These are phyloP conservation scores for Norana najaformis DNA, from an alignment of 2,888 invertebrate species.

Conservation along the genomic window DNA sequence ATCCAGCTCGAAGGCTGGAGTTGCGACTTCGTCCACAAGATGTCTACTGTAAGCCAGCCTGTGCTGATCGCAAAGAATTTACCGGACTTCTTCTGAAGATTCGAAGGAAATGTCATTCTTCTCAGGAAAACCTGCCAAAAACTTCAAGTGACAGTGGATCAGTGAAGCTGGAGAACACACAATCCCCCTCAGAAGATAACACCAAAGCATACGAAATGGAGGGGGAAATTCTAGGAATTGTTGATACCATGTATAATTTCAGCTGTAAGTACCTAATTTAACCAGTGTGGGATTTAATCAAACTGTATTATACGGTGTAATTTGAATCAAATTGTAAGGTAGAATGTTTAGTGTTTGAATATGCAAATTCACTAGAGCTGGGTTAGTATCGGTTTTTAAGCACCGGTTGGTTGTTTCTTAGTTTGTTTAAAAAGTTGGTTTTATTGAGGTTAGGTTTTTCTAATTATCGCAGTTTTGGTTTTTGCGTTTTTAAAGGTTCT, in stretches of 20 bases:
- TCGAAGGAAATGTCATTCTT: slow-evolving; percentile 33
- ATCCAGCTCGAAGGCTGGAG: slow-evolving; percentile 72
- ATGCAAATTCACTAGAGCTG: too few species aligned
- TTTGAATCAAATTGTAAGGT: neutral
- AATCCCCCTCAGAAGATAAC: slow-evolving; percentile 33
- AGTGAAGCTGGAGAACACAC: neutral
- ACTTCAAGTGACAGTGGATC: neutral
- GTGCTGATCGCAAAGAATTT: slow-evolving; percentile 72
- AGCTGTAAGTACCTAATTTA: slow-evolving; percentile 63
- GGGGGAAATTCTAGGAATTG: slow-evolving; percentile 61
- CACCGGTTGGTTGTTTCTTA: too few species aligned
- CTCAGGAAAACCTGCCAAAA: neutral
- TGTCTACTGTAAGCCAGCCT: slow-evolving; percentile 77
- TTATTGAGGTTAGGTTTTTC: too few species aligned
- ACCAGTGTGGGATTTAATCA: slow-evolving; percentile 25
- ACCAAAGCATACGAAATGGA: slow-evolving; percentile 37
- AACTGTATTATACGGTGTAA: too few species aligned
- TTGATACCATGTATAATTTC: slow-evolving; percentile 62
- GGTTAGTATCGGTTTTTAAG: too few species aligned
- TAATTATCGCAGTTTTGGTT: too few species aligned
- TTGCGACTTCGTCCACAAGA: slow-evolving; percentile 80
- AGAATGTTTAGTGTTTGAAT: neutral
- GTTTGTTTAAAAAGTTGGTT: too few species aligned
- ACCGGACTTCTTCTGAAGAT: slow-evolving; percentile 78
- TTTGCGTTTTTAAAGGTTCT: too few species aligned